A percentile compares a stretch with the other conserved stretches of the same genome.
Evolutionary conservation across 1,140 invertebrate genomes (phyloP).

Genomic region (Tetragonula clypearis): DNA sequence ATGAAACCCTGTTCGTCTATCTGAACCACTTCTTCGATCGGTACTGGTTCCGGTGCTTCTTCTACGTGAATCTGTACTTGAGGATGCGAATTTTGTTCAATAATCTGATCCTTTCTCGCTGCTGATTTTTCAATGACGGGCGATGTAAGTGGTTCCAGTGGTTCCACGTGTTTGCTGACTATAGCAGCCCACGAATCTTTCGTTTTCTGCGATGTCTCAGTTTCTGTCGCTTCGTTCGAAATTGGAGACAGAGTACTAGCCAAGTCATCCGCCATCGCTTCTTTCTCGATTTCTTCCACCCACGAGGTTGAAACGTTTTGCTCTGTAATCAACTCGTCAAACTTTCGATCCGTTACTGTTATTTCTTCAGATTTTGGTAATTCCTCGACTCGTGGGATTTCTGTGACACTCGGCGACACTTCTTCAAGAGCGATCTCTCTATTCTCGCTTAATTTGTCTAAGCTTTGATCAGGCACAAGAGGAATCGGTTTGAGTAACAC

Average conservation of each 20-base stretch:
- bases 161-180: slow-evolving; percentile 60
- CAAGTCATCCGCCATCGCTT: not conserved
- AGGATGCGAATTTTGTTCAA: slow-evolving; percentile 57
- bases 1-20: slow-evolving; percentile 82
- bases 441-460: not conserved
- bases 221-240: not conserved
- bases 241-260: not conserved
- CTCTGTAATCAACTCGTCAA: not conserved
- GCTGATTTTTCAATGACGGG: not conserved
- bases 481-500: slow-evolving; percentile 51
- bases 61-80: slow-evolving; percentile 81
- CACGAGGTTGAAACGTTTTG: slow-evolving; percentile 19
- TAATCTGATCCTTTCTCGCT: slow-evolving; percentile 21
- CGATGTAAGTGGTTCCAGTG: not conserved
- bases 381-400: not conserved
- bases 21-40: slow-evolving; percentile 73
- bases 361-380: not conserved
- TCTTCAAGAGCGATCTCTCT: not conserved
- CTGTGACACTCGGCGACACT: not conserved
- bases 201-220: not conserved
- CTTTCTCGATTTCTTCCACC: slow-evolving; percentile 52
- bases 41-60: slow-evolving; percentile 63
- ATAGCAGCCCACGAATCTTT: slow-evolving; percentile 65
- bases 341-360: not conserved
- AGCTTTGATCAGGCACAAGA: slow-evolving; percentile 8